A percentile compares a stretch with the other conserved stretches of the same genome.
Conservation (phyloP, 2,113 vertebrate genomes). For the Fregetta grallaria region DNA sequence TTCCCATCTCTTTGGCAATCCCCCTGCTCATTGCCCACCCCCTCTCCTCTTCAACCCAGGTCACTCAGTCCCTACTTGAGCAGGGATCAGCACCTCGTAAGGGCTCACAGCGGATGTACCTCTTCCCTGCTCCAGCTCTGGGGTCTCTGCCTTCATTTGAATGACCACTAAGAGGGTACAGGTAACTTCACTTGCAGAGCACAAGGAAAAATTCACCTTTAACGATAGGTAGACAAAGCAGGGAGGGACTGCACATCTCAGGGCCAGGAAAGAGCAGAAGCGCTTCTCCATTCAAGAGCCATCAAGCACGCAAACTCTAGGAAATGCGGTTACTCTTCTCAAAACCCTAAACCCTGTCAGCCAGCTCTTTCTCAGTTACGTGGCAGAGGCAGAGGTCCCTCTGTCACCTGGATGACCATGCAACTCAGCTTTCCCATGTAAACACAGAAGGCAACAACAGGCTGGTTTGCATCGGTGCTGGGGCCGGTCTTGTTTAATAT, state of each 20-base stretch:
- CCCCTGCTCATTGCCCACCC: accelerated
- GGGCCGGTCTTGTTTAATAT: no score
- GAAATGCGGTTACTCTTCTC: background rate
- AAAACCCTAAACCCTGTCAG: background rate
- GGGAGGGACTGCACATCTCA: background rate
- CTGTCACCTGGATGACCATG: background rate
- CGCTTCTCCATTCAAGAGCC: background rate
- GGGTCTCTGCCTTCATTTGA: background rate
- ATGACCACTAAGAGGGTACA: background rate
- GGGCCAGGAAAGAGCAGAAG: background rate
- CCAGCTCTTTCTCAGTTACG: background rate
- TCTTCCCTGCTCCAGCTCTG: background rate
- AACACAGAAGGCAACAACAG: background rate
- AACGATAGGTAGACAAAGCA: background rate
- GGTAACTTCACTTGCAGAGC: background rate
- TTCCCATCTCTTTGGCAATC: background rate
- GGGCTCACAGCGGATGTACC: background rate
- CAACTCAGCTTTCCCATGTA: background rate
- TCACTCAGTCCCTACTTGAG: background rate
- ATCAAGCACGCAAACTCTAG: background rate
- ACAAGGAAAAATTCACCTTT: background rate
- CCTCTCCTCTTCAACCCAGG: background rate
- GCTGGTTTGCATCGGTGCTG: background rate
- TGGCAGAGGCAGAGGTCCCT: background rate
- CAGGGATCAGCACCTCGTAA: background rate